Evolutionary conservation across 2,113 vertebrate genomes (phyloP), one percentile per base, ranked within the genome.

Genomic region (Embiotoca jacksoni): DNA sequence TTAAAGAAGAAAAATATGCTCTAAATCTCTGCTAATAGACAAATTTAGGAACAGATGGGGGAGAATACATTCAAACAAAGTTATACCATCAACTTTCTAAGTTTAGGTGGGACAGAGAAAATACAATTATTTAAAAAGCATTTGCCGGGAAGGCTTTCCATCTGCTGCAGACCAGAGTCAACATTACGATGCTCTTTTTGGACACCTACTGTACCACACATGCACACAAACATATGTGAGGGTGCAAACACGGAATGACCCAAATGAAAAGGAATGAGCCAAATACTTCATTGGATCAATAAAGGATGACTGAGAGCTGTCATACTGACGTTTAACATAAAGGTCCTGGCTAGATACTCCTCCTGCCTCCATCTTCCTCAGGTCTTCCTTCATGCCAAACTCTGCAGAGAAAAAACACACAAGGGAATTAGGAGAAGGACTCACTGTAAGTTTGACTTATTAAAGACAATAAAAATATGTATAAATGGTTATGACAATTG

Each of bases 261-360:
- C 0, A 35, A 59, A 81, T 37, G 36, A 63, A 7, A 1, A 36
- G 2, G 9, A 57, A 35, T 54, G 6, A 39, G 57, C 15, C n/a
- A 33, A 58, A 36, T 33, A 36, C 3, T 54, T 54, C 0, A 60
- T 0, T 63, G 0, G 31, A 73, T 37, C 2, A 60, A 31, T 62
- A 52, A n/a, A 61, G 0, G 7, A 7, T 1, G 72, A 33, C 39
- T 37, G 8, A 80, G 39, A 78, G 14, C 7, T 33, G 31, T n/a
- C 4, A 54, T 55, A 88, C 98, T 98, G 87, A 99, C 98, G 94
- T 94, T 99, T 99, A n/a, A 97, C 96, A 41, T 99, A 99, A 53
- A 99, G 95, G 0, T 99, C 97, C 76, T 94, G 92, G 79, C 97
- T 97, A 44, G 97, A 96, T 63, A 98, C 94, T 0, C 96, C 97